Evolutionary conservation across 2,797 vertebrate species (phyloP).

Genomic region (Sandelia bainsii): DNA sequence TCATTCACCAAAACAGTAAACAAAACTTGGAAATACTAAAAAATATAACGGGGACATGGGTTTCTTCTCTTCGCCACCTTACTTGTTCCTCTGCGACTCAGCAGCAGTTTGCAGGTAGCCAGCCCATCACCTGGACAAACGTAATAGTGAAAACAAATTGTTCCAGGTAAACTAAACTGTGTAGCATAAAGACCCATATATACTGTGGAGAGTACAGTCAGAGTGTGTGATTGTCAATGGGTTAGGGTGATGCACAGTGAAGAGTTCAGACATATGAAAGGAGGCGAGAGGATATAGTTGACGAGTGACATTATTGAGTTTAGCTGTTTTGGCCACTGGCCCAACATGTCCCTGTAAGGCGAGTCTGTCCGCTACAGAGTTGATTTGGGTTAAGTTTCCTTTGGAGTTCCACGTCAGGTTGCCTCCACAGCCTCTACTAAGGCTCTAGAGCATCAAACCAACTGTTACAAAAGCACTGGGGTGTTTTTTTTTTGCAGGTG

Average conservation of each 20-base stretch:
- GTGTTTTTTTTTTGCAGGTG: conserved; percentile 63
- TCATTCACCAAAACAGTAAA: conserved; percentile 52
- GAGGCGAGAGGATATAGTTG: conserved; percentile 16
- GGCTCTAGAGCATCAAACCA: conserved; percentile 43
- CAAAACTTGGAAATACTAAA: conserved; percentile 42
- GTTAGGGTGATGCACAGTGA: conserved; percentile 51
- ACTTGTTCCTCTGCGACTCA: conserved; percentile 28
- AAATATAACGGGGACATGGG: background rate
- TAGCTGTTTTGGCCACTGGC: conserved; percentile 18
- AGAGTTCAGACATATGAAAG: conserved; percentile 38
- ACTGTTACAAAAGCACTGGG: conserved; percentile 63
- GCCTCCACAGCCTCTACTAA: conserved; percentile 30
- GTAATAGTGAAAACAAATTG: conserved; percentile 24
- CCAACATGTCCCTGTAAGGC: conserved; percentile 16
- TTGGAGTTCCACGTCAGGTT: conserved; percentile 30
- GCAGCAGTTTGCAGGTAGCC: conserved; percentile 42
- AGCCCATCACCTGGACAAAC: conserved; percentile 30
- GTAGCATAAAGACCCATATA: conserved; percentile 53
- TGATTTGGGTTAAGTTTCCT: conserved; percentile 42
- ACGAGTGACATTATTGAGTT: conserved; percentile 34
- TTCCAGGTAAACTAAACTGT: conserved; percentile 40
- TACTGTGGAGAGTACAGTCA: conserved; percentile 59
- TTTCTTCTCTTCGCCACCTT: conserved; percentile 19
- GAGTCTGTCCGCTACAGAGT: conserved; percentile 24
- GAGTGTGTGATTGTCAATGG: conserved; percentile 75